Evolutionary conservation across 2,888 invertebrate genomes (phyloP).

Genomic region (Ichneumoninae sp.): DNA sequence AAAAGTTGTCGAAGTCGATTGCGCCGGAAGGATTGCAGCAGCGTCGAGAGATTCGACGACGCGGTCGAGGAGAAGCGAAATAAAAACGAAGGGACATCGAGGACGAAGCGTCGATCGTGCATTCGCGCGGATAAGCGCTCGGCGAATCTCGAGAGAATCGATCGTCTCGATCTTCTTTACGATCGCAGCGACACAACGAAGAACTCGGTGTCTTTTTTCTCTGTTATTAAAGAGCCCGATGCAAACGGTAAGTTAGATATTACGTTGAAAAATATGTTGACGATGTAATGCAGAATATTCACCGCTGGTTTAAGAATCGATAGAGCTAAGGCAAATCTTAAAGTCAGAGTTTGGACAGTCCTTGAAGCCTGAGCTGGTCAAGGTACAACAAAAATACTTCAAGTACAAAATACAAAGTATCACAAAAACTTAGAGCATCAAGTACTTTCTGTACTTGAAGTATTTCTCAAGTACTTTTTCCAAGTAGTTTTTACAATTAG

Average conservation of each 20-base stretch:
- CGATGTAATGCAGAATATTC: not conserved
- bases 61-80: slow-evolving; percentile 22
- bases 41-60: slow-evolving; percentile 21
- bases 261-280: not conserved
- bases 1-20: slow-evolving; percentile 39
- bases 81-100: slow-evolving; percentile 44
- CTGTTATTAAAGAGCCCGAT: not conserved
- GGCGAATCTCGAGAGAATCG: slow-evolving; percentile 18
- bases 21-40: slow-evolving; percentile 29
- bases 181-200: slow-evolving; percentile 38
- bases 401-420: too few relatives aligned
- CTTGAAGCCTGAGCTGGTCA: too few relatives aligned
- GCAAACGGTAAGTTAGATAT: slow-evolving; percentile 19
- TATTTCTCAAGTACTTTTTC: too few relatives aligned
- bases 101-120: slow-evolving; percentile 28
- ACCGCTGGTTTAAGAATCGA: too few relatives aligned
- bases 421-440: too few relatives aligned
- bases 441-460: too few relatives aligned
- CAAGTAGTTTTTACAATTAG: too few relatives aligned
- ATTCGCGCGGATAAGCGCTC: slow-evolving; percentile 12
- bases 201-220: slow-evolving; percentile 30
- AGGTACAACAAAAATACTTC: too few relatives aligned
- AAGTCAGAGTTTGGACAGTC: too few relatives aligned
- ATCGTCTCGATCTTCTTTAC: slow-evolving; percentile 59
- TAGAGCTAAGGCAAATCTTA: too few relatives aligned